Evolutionary conservation across 2,888 invertebrate genomes (phyloP).

Genomic region (Cephus runcator): DNA sequence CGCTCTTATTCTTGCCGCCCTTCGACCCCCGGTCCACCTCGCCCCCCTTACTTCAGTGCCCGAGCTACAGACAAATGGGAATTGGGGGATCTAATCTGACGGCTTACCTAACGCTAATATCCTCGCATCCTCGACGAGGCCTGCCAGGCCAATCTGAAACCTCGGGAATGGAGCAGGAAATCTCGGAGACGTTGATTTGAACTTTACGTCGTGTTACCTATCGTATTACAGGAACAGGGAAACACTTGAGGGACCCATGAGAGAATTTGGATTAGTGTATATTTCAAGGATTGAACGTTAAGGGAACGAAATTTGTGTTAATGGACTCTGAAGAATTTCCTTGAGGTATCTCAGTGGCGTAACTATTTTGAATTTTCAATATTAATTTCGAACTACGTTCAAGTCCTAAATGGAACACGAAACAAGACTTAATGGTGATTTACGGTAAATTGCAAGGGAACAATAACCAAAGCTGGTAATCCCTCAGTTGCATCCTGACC

Average conservation of each 20-base stretch:
- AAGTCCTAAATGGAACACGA: too few relatives aligned
- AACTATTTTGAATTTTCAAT: too few relatives aligned
- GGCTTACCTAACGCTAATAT: slow-evolving; percentile 47
- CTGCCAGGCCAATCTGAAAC: background rate
- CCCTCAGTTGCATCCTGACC: slow-evolving; percentile 30
- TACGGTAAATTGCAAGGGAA: slow-evolving; percentile 56
- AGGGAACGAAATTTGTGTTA: too few relatives aligned
- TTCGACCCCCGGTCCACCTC: too few relatives aligned
- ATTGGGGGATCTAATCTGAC: slow-evolving; percentile 57
- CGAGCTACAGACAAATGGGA: slow-evolving; percentile 45
- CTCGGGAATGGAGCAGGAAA: background rate
- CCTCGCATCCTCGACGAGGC: slow-evolving; percentile 10
- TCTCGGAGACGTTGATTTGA: slow-evolving; percentile 32
- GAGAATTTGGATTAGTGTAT: too few relatives aligned
- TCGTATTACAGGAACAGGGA: slow-evolving; percentile 44
- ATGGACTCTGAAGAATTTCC: too few relatives aligned
- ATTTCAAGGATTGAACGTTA: too few relatives aligned
- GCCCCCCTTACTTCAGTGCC: background rate
- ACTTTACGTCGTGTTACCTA: slow-evolving; percentile 53
- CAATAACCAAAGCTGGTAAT: slow-evolving; percentile 59
- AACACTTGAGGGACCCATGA: slow-evolving; percentile 2
- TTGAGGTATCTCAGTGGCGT: too few relatives aligned
- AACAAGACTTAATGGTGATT: slow-evolving; percentile 50
- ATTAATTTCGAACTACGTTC: too few relatives aligned
- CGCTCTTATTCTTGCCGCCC: too few relatives aligned